These are phyloP conservation scores for Steinernema scapterisci DNA, from an alignment of 2,888 invertebrate species.

Conservation along the genomic window DNA sequence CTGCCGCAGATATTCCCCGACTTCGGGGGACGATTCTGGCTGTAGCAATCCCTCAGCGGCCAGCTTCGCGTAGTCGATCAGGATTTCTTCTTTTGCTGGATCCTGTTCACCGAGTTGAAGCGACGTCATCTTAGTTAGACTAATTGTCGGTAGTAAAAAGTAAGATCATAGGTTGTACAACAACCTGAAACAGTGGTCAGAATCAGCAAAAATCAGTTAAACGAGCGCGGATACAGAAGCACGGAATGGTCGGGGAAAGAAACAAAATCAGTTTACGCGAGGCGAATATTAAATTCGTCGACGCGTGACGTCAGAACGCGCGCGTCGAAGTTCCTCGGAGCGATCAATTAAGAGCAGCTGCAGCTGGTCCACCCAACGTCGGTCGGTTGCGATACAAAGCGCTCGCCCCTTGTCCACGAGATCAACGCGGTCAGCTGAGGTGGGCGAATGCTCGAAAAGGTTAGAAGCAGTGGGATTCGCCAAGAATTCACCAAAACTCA, in stretches of 20 bases:
- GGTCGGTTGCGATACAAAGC: neutral
- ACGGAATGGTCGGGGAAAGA: too few species aligned
- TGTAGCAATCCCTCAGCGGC: neutral
- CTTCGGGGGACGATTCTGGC: neutral
- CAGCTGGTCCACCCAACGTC: neutral
- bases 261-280: too few species aligned
- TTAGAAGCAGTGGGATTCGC: too few species aligned
- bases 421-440: neutral
- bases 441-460: too few species aligned
- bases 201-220: too few species aligned
- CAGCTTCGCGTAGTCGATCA: neutral
- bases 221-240: too few species aligned
- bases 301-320: slow-evolving; percentile 24
- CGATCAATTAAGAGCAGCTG: slow-evolving; percentile 22
- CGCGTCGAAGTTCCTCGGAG: slow-evolving; percentile 1
- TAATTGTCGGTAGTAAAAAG: too few species aligned
- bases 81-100: neutral
- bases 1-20: neutral
- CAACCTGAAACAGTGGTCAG: too few species aligned
- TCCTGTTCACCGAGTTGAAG: neutral
- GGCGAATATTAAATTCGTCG: too few species aligned
- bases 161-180: too few species aligned
- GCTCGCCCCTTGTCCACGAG: neutral
- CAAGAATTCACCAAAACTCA: too few species aligned
- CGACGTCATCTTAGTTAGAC: too few species aligned